Percentiles rank a stretch among this genome's conserved stretches.
Conservation (phyloP, 2,797 vertebrate genomes). For the Galagoides demidoff region DNA sequence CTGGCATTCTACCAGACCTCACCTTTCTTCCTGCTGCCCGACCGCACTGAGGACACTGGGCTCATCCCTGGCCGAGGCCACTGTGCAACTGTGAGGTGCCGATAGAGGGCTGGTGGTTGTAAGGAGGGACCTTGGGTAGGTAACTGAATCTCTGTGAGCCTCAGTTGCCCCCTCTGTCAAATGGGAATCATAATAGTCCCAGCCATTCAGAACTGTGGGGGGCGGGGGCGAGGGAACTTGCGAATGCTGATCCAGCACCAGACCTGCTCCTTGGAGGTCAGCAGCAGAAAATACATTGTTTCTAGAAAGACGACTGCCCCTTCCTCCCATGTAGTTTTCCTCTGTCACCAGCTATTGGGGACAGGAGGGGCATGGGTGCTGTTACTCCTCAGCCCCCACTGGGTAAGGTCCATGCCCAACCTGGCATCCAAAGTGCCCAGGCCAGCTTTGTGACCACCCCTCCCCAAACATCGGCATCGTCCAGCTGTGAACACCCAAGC, state of each 20-base stretch:
- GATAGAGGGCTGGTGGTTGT: background rate
- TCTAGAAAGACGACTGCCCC: background rate
- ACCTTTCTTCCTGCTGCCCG: fast-evolving
- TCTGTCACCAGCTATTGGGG: too few species aligned
- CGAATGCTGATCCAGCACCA: fast-evolving
- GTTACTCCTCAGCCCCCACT: fast-evolving
- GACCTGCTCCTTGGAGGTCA: background rate
- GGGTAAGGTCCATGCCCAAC: background rate
- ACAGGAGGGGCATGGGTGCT: too few species aligned
- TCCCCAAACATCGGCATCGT: background rate
- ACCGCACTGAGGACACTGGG: background rate
- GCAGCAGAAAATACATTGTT: background rate
- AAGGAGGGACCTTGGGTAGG: background rate
- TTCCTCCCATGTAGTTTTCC: fast-evolving
- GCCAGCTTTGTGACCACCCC: fast-evolving
- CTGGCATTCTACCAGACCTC: background rate
- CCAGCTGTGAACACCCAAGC: fast-evolving
- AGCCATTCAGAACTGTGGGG: background rate
- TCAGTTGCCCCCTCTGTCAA: background rate
- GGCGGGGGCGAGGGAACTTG: background rate
- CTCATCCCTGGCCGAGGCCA: background rate
- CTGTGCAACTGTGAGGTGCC: background rate
- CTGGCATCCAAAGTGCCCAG: background rate
- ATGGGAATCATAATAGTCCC: background rate
- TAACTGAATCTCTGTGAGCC: background rate